Evolutionary conservation across 37 sponge, comb jelly and placozoan species (phyloP).

Genomic region (Ianthella basta): DNA sequence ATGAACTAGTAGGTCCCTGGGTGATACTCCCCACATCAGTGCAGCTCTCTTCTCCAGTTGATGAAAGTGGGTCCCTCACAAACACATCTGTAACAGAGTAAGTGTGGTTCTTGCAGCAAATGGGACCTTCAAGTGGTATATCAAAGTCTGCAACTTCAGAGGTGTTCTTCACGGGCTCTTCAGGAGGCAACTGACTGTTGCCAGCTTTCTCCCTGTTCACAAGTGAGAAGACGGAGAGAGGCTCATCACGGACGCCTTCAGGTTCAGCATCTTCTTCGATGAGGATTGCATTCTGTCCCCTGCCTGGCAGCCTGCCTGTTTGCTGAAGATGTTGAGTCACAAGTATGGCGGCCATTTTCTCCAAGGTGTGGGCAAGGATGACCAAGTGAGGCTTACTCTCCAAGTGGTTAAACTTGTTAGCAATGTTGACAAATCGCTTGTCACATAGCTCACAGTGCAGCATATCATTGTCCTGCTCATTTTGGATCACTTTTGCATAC

Average conservation of each 20-base stretch:
- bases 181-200: no score
- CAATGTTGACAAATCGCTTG: slow-evolving; percentile 14
- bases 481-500: not conserved
- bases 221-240: no score
- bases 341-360: slow-evolving; percentile 17
- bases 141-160: no score
- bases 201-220: no score
- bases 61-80: no score
- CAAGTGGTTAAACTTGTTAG: slow-evolving; percentile 32
- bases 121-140: no score
- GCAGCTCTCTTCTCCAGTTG: not conserved
- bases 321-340: slow-evolving; percentile 14
- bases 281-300: not conserved
- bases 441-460: slow-evolving; percentile 13
- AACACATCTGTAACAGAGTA: no score
- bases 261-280: not conserved
- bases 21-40: not conserved
- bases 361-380: not conserved
- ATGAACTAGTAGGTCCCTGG: not conserved
- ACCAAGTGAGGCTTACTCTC: slow-evolving; percentile 20
- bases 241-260: not conserved
- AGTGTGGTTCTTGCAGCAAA: no score
- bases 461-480: not conserved
- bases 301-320: not conserved
- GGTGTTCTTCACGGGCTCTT: no score